phyloP scores from a whole-genome alignment of 1,140 invertebrate genomes.

The Onthophagus taurus region DNA sequence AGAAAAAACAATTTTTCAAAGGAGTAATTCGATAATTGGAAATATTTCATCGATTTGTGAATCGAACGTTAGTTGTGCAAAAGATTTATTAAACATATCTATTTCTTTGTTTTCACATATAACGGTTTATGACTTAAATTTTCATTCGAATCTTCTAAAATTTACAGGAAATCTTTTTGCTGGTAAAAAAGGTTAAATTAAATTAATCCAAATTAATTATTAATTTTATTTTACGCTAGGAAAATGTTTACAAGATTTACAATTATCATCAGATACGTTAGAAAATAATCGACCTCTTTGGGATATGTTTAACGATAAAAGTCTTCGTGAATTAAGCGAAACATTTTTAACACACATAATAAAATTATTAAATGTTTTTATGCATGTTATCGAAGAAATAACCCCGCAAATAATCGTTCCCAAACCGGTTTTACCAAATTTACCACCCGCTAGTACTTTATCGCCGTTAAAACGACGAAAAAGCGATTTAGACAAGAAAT shows the following conservation, averaged over 20 bases:
- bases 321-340: slow-evolving; percentile 43
- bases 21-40: slow-evolving; percentile 4
- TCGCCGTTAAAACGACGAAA: slow-evolving; percentile 43
- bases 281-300: slow-evolving; percentile 31
- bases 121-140: slow-evolving; percentile 51
- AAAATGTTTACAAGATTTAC: background rate
- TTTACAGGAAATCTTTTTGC: slow-evolving; percentile 56
- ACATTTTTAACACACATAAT: slow-evolving; percentile 56
- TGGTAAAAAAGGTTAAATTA: slow-evolving; percentile 35
- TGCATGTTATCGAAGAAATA: slow-evolving; percentile 67
- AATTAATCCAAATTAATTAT: slow-evolving; percentile 9
- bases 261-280: slow-evolving; percentile 9
- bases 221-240: too few species aligned
- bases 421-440: slow-evolving; percentile 43
- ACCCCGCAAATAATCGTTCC: slow-evolving; percentile 49
- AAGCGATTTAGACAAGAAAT: slow-evolving; percentile 31
- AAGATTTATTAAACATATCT: slow-evolving; percentile 31
- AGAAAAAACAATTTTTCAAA: slow-evolving; percentile 14
- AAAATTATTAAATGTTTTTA: slow-evolving; percentile 62
- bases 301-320: slow-evolving; percentile 46
- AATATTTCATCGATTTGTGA: background rate
- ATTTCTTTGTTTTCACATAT: slow-evolving; percentile 46
- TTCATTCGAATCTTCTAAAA: slow-evolving; percentile 51
- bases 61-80: slow-evolving; percentile 12
- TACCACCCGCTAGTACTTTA: slow-evolving; percentile 37